These are phyloP conservation scores for Mixornis gularis DNA, from an alignment of 2,113 vertebrate species.

Conservation along the genomic window DNA sequence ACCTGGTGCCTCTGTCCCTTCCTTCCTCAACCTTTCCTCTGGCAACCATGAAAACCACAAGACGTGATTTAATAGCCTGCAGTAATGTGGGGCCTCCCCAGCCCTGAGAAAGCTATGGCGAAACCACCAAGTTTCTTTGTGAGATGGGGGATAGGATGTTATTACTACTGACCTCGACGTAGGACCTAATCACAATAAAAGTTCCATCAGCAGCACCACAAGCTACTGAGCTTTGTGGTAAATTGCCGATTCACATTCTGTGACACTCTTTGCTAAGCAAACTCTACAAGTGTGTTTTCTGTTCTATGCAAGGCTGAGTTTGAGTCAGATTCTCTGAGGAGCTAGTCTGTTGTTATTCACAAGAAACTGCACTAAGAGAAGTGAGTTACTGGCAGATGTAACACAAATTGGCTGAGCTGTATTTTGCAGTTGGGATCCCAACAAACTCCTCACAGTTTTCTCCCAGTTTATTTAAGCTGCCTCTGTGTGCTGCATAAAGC, in stretches of 20 bases:
- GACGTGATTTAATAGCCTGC: neutral
- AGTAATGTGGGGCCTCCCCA: neutral
- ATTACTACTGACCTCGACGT: too few species aligned
- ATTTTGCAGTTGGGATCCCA: neutral
- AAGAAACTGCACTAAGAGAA: neutral
- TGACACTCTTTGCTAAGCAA: neutral
- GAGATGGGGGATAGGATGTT: neutral
- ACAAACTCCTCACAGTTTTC: neutral
- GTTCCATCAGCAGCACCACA: neutral
- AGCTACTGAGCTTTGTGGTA: neutral
- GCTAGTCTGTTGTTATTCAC: neutral
- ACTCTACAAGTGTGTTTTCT: neutral
- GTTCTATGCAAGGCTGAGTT: neutral
- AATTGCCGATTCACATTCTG: neutral
- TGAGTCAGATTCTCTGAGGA: neutral
- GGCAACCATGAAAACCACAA: neutral
- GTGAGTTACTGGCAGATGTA: neutral
- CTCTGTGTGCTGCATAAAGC: neutral
- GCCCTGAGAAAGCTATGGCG: neutral
- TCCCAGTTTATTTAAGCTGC: neutral
- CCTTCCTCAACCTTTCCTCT: neutral
- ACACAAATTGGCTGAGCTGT: neutral
- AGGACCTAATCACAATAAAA: neutral
- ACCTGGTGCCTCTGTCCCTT: neutral
- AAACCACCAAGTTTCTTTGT: neutral